Evolutionary conservation across 1,140 invertebrate genomes (phyloP).

Genomic region (Mycetomoellerius zeteki): DNA sequence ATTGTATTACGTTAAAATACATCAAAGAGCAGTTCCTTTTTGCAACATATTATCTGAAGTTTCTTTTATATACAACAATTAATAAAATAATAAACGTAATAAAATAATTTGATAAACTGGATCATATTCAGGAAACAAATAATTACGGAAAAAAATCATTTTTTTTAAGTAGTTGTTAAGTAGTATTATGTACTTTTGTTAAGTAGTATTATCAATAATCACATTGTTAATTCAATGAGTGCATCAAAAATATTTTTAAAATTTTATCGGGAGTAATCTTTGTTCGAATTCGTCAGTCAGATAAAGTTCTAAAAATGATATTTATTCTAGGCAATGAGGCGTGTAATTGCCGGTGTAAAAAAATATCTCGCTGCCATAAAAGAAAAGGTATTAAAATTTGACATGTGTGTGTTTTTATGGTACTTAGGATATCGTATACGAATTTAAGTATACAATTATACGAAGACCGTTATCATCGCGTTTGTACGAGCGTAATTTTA

Average conservation of each 20-base stretch:
- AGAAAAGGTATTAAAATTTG: slow-evolving; percentile 30
- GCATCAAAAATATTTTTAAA: background rate
- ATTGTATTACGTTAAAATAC: too few species aligned
- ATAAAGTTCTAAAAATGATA: background rate
- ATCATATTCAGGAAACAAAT: too few species aligned
- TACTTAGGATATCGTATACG: background rate
- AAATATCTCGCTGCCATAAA: slow-evolving; percentile 18
- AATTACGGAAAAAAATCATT: too few species aligned
- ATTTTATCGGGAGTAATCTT: background rate
- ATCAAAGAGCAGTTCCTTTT: too few species aligned
- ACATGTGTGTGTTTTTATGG: background rate
- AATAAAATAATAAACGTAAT: too few species aligned
- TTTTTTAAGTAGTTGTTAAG: too few species aligned
- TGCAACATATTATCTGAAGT: too few species aligned
- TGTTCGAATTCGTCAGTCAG: slow-evolving; percentile 18
- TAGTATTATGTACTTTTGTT: background rate
- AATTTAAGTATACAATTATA: background rate
- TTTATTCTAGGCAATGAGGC: background rate
- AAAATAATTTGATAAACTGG: too few species aligned
- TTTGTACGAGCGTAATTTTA: slow-evolving; percentile 41
- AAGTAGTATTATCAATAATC: background rate
- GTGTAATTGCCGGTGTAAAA: slow-evolving; percentile 13
- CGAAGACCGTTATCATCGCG: background rate
- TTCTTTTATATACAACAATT: too few species aligned
- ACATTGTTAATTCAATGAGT: background rate